A percentile compares a stretch with the other conserved stretches of the same genome.
These are phyloP conservation scores for Chrysopilus asiliformis DNA, from an alignment of 2,888 invertebrate genomes.

Conservation along the genomic window DNA sequence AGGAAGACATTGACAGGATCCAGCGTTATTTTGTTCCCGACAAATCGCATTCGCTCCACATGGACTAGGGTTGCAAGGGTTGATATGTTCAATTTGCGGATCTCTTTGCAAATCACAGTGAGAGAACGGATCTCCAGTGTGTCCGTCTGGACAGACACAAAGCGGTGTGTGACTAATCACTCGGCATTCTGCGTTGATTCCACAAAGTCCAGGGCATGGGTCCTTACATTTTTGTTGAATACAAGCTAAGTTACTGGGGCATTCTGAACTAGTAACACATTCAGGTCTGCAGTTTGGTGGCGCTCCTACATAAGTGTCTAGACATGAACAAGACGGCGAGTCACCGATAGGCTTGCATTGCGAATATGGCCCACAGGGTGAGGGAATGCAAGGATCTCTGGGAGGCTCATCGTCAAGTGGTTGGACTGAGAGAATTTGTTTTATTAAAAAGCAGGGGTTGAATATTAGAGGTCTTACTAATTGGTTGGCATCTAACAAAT, in stretches of 20 bases:
- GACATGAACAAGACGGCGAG: conserved; percentile 42
- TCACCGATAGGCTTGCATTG: conserved; percentile 42
- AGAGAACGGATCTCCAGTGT: conserved; percentile 46
- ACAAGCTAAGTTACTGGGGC: conserved; percentile 43
- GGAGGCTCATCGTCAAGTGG: conserved; percentile 22
- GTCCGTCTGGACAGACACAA: conserved; percentile 44
- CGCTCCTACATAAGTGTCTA: conserved; percentile 42
- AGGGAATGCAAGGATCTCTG: conserved; percentile 41
- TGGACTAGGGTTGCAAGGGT: conserved; percentile 42
- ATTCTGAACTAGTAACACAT: conserved; percentile 50
- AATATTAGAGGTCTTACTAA: background rate
- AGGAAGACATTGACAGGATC: conserved; percentile 55
- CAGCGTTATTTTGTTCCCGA: conserved; percentile 55
- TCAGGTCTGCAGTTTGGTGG: conserved; percentile 55
- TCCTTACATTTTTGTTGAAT: conserved; percentile 43
- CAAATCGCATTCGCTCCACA: conserved; percentile 56
- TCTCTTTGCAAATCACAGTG: conserved; percentile 35
- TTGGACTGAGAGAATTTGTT: no score
- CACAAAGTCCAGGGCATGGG: conserved; percentile 48
- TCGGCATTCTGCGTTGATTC: conserved; percentile 43
- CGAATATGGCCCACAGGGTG: conserved; percentile 61
- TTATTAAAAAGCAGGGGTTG: no score
- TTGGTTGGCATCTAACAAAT: conserved; percentile 41
- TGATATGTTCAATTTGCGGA: conserved; percentile 34
- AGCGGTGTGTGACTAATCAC: conserved; percentile 44